Evolutionary conservation across 1,140 invertebrate genomes (phyloP).

Genomic region (Cardiocondyla obscurior): DNA sequence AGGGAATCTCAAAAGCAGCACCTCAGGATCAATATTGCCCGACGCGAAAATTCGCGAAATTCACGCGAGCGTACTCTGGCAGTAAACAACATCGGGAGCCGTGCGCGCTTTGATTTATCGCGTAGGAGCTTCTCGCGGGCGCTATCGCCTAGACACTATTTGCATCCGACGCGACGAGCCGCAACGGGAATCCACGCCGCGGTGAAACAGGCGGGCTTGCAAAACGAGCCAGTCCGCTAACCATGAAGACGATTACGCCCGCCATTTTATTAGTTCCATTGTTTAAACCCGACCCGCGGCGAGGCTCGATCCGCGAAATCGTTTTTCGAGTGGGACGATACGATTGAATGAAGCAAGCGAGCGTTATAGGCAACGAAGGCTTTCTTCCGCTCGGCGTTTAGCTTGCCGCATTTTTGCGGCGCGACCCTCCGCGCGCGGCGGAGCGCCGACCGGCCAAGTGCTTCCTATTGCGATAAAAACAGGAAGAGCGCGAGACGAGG

Average conservation of each 20-base stretch:
- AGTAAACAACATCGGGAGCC: slow-evolving; percentile 8
- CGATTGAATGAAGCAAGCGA: too few relatives aligned
- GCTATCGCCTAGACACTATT: slow-evolving; percentile 1
- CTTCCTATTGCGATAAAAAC: not conserved
- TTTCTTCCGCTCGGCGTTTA: not conserved
- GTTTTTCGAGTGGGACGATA: not conserved
- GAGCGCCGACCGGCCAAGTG: not conserved
- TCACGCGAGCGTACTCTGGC: not conserved
- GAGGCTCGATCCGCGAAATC: not conserved
- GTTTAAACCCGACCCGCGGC: not conserved
- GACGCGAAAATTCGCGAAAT: not conserved
- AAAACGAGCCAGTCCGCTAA: not conserved
- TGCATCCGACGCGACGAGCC: not conserved
- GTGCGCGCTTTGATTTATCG: slow-evolving; percentile 39
- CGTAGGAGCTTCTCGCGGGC: not conserved
- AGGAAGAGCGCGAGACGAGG: not conserved
- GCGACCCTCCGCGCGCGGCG: not conserved
- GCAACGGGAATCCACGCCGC: not conserved
- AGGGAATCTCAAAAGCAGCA: not conserved
- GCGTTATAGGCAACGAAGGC: too few relatives aligned
- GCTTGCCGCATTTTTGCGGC: not conserved
- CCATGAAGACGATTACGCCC: not conserved
- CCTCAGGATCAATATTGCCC: not conserved
- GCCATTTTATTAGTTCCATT: slow-evolving; percentile 6
- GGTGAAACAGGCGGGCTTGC: not conserved